Evolutionary conservation across 2,888 invertebrate genomes (phyloP), one percentile per base, ranked within the genome.

Genomic region (Caenorhabditis sp.): DNA sequence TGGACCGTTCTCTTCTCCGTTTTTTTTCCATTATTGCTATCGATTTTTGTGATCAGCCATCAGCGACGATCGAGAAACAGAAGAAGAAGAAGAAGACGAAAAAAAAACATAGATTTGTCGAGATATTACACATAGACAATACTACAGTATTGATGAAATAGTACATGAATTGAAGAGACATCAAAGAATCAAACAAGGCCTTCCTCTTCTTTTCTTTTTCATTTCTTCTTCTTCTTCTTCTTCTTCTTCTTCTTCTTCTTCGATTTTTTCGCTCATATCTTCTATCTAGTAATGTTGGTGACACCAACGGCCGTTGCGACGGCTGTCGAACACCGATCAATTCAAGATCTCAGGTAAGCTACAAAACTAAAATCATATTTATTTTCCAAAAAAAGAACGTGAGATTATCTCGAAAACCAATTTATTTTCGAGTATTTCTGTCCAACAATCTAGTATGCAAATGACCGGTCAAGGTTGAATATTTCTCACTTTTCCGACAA

Each of bases 271-370:
- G n/a, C 6, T 55, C 27, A 21, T 12, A n/a, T 23, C 27, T 23
- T 31, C 17, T 59, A 66, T 61, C 69, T 23, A 67, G 67, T 67
- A 63, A 72, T 72, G 71, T 67, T 72, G 71, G 58, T 72, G 68
- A 65, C 73, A 24, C 73, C 73, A 65, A 68, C 68, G 58, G 68
- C 73, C 49, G 55, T 65, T 58, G 62, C 73, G 50, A 62, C 61
- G 26, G 49, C 66, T 21, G 24, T 37, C 57, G 78, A 77, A 71
- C 62, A 67, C 58, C 69, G 74, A 57, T 70, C 75, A 53, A 70
- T 79, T 55, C 61, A 66, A 14, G 76, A 79, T 61, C 69, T 79
- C 53, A 76, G 79, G 79, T 79, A 57, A 27, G 66, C 12, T 67
- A 66, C 14, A 27, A 24, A 6, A 63, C 43, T 27, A 53, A 66